Percentiles rank a stretch among this genome's conserved stretches.
These are phyloP conservation scores for Paelopatides confundens DNA, from an alignment of 53 echinoderm and acorn worm genomes.

Conservation along the genomic window DNA sequence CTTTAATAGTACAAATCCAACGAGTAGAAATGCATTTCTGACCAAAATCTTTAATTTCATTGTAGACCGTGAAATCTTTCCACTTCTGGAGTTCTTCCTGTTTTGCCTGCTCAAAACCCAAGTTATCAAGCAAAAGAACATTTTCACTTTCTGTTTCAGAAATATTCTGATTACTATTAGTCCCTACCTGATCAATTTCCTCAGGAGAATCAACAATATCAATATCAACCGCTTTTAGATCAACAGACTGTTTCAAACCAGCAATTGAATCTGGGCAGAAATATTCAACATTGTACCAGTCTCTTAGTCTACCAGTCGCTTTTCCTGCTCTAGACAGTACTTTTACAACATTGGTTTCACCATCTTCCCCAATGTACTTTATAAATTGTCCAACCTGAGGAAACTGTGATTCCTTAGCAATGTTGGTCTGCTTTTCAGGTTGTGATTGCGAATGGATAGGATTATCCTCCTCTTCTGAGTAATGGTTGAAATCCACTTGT, in stretches of 20 bases:
- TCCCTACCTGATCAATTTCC: neutral
- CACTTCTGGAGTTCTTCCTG: neutral
- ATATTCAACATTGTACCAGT: constrained; percentile 16
- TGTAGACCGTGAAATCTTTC: no score
- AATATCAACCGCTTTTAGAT: neutral
- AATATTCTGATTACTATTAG: no score
- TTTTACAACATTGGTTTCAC: neutral
- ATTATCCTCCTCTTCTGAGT: neutral
- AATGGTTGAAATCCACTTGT: neutral
- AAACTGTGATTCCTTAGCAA: neutral
- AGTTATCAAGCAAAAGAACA: neutral
- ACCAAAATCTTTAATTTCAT: no score
- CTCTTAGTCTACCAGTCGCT: neutral
- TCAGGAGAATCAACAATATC: no score
- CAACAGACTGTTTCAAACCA: neutral
- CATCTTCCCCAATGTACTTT: neutral
- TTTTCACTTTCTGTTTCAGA: neutral
- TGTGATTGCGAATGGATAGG: no score
- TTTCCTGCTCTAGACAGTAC: constrained; percentile 14
- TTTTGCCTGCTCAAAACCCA: neutral
- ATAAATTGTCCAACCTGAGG: constrained; percentile 14
- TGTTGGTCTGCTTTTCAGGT: no score
- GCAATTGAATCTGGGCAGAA: neutral
- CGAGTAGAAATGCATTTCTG: no score
- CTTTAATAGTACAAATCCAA: constrained; percentile 3